Evolutionary conservation across 2,888 invertebrate genomes (phyloP).

Genomic region (Dilophus febrilis): DNA sequence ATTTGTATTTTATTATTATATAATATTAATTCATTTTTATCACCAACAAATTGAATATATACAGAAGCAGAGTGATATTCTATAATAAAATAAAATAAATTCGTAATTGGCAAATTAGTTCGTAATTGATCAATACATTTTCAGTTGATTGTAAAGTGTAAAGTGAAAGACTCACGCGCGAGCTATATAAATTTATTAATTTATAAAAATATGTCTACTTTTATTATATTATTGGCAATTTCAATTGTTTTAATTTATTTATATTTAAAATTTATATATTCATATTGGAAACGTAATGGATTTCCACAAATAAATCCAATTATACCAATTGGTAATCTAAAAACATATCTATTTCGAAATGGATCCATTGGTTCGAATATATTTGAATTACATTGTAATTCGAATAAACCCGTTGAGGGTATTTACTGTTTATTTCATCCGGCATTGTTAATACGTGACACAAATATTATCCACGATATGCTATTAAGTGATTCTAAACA

Average conservation of each 20-base stretch:
- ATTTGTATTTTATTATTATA: no score
- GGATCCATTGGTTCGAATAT: constrained; percentile 43
- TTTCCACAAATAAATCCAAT: constrained; percentile 36
- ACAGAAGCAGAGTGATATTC: no score
- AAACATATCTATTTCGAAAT: constrained; percentile 34
- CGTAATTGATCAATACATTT: no score
- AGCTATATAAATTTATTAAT: no score
- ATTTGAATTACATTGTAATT: constrained; percentile 36
- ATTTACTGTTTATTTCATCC: constrained; percentile 44
- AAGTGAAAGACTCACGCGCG: no score
- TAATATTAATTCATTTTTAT: no score
- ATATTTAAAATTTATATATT: constrained; percentile 14
- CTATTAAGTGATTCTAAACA: constrained; percentile 42
- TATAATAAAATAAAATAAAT: no score
- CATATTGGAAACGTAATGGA: constrained; percentile 39
- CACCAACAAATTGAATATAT: no score
- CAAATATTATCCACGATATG: constrained; percentile 40
- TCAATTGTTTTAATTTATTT: neutral
- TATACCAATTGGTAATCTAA: constrained; percentile 47
- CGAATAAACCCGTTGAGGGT: constrained; percentile 31
- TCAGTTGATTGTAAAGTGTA: no score
- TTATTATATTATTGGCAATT: no score
- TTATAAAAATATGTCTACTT: no score
- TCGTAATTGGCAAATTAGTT: no score
- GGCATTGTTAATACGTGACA: constrained; percentile 42